These are phyloP conservation scores for Nephrotoma flavescens DNA, from an alignment of 2,888 invertebrate species.

Conservation along the genomic window DNA sequence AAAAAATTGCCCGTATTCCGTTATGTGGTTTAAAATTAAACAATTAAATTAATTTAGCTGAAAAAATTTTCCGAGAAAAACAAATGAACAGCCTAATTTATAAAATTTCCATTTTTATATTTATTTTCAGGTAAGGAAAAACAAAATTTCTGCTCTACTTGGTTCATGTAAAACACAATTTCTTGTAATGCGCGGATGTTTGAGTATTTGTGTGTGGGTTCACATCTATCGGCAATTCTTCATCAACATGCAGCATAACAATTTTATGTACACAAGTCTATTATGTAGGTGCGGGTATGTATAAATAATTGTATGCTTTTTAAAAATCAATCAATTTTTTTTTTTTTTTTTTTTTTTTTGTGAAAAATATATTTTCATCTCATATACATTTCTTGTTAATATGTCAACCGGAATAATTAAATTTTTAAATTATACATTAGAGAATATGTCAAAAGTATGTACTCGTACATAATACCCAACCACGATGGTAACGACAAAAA, in stretches of 20 bases:
- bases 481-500: background rate
- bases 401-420: background rate
- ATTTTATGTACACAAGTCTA: background rate
- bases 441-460: background rate
- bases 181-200: background rate
- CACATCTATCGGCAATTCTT: too few relatives aligned
- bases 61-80: background rate
- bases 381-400: background rate
- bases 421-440: background rate
- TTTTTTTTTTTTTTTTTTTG: background rate
- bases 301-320: background rate
- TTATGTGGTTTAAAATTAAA: background rate
- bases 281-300: background rate
- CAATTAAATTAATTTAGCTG: background rate
- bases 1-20: background rate
- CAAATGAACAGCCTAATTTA: background rate
- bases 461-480: background rate
- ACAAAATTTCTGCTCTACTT: background rate
- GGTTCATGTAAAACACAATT: background rate
- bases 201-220: background rate
- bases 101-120: background rate
- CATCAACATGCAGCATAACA: background rate
- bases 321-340: background rate
- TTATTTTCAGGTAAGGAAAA: background rate
- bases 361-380: background rate